Conservation (phyloP, 2,113 vertebrate species). For the Callocephalon fimbriatum region DNA sequence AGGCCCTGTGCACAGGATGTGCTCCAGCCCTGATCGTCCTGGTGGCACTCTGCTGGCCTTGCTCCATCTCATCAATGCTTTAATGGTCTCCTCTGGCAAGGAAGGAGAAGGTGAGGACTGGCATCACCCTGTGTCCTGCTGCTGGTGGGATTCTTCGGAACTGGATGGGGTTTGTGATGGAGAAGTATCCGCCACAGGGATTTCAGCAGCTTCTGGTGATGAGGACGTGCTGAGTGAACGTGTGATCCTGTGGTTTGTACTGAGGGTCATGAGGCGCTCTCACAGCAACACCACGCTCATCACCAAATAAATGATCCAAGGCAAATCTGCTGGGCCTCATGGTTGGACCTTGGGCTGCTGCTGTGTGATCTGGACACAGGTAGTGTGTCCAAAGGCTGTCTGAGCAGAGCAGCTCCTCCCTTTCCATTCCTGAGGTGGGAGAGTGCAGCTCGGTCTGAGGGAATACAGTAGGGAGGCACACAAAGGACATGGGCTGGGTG, state of each 20-base stretch:
- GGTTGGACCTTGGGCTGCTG: neutral
- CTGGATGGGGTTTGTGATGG: neutral
- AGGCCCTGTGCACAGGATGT: neutral
- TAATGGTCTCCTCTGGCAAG: neutral
- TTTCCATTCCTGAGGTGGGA: neutral
- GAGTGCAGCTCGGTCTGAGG: neutral
- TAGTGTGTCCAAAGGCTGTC: neutral
- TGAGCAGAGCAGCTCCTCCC: neutral
- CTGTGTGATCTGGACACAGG: neutral
- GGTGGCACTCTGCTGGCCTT: neutral
- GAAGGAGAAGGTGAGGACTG: neutral
- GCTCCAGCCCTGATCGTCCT: neutral
- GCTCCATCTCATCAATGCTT: rapidly evolving
- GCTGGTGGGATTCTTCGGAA: neutral
- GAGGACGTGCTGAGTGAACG: neutral
- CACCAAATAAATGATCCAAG: neutral
- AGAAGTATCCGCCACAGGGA: neutral
- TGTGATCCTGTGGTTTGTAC: neutral
- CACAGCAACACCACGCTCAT: rapidly evolving
- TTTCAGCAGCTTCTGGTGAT: neutral
- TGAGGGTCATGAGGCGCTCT: neutral
- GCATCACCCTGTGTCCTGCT: rapidly evolving
- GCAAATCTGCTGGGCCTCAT: neutral
- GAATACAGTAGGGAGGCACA: neutral
- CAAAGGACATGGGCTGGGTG: rapidly evolving